These are phyloP conservation scores for Trachelus iudaicus DNA, from an alignment of 2,888 invertebrate species.

Conservation along the genomic window DNA sequence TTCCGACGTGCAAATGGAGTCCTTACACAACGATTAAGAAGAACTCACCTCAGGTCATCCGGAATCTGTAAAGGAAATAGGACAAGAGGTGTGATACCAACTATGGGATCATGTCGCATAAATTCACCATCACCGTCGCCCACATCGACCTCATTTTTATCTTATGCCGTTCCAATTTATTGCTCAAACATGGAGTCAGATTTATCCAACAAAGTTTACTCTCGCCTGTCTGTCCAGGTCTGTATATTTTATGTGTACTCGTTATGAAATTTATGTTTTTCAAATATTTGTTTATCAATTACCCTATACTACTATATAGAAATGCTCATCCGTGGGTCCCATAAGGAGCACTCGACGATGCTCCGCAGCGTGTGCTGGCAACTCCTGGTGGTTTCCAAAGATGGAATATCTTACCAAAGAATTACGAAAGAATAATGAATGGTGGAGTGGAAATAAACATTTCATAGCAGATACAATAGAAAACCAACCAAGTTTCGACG, in stretches of 20 bases:
- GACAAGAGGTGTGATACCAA: neutral
- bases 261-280: neutral
- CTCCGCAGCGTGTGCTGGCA: conserved; percentile 19
- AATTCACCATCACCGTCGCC: neutral
- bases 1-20: conserved; percentile 38
- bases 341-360: conserved; percentile 28
- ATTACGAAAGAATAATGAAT: conserved; percentile 34
- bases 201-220: neutral
- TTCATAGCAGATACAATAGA: conserved; percentile 21
- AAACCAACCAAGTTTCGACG: conserved; percentile 40
- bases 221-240: neutral
- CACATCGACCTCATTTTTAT: neutral
- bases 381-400: conserved; percentile 44
- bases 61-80: neutral
- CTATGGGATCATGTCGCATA: neutral
- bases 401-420: conserved; percentile 46
- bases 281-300: neutral
- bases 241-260: neutral
- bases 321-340: conserved; percentile 26
- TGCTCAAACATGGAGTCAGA: neutral
- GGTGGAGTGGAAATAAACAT: conserved; percentile 20
- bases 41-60: conserved; percentile 10
- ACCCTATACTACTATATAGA: conserved; percentile 22
- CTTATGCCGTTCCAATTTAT: neutral
- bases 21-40: conserved; percentile 34